Evolutionary conservation across 2,888 invertebrate species (phyloP), one percentile per base, ranked within the genome.

Genomic region (Oxytorus armatus): DNA sequence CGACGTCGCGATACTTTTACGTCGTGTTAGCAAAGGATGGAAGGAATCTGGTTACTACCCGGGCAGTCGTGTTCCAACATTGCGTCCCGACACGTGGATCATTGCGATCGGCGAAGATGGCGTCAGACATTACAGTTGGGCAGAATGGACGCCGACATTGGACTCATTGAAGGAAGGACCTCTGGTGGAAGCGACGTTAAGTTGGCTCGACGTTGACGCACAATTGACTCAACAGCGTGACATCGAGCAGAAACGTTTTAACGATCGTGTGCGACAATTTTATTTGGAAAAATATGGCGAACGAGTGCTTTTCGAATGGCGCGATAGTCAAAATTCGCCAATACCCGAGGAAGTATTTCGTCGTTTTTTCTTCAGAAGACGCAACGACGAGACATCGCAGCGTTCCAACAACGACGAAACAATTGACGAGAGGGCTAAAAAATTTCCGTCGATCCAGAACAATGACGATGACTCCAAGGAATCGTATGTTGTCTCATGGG

Each of bases 401-500:
- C 74, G 61, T 23, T 29, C 29, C 0, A 29, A 29, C 1, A 65
- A 47, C 47, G 29, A n/a, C n/a, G 51, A 3, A 1, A 10, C 23
- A 3, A 16, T 65, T 0, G 11, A n/a, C n/a, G n/a, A n/a, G n/a
- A n/a, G n/a, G 47, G 44, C 44, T 18, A 0, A 47, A 14, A 29
- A 59, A 66, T 14, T 70, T 53, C 3, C n/a, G n/a, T n/a, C n/a
- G n/a, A n/a, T n/a, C n/a, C 75, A 75, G 23, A 75, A 83, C 14
- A 79, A 81, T 0, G 51, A 69, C 0, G 75, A 51, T 1, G 69
- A 61, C 3, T 79, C 73, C 3, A 86, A 86, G 39, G 86, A 89
- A 33, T 88, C 90, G 0, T 91, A 86, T 73, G 89, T 92, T 5
- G 90, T 92, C 0, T 90, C 91, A 2, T 92, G 92, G 92, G 90